phyloP scores from a whole-genome alignment of 2,888 invertebrate genomes.

The Bhutanitis thaidina region DNA sequence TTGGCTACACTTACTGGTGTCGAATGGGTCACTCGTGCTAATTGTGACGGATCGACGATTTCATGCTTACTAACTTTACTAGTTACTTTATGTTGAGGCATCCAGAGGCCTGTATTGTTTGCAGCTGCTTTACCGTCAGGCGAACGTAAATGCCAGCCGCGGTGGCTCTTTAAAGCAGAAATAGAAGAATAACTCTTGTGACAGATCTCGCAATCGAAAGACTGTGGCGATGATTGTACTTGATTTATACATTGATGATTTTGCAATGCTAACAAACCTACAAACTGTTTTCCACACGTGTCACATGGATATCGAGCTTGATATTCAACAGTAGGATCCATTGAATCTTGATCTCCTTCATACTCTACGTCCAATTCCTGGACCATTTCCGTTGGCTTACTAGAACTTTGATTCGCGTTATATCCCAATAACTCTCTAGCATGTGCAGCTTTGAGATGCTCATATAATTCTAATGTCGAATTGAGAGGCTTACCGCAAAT shows the following conservation, averaged over 20 bases:
- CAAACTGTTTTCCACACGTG: slow-evolving; percentile 77
- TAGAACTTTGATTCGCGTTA: slow-evolving; percentile 63
- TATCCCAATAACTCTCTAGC: slow-evolving; percentile 72
- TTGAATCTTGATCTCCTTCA: slow-evolving; percentile 57
- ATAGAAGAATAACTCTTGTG: slow-evolving; percentile 83
- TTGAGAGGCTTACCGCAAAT: slow-evolving; percentile 82
- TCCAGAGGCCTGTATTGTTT: slow-evolving; percentile 74
- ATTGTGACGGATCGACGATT: slow-evolving; percentile 55
- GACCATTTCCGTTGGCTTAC: slow-evolving; percentile 47
- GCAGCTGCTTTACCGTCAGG: slow-evolving; percentile 77
- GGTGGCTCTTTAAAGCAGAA: slow-evolving; percentile 82
- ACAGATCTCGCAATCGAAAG: slow-evolving; percentile 82
- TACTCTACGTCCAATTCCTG: slow-evolving; percentile 58
- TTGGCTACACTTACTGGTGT: slow-evolving; percentile 48
- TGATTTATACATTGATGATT: slow-evolving; percentile 77
- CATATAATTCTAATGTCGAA: slow-evolving; percentile 81
- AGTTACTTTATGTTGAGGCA: slow-evolving; percentile 76
- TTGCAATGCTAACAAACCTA: slow-evolving; percentile 72
- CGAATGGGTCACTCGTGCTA: slow-evolving; percentile 47
- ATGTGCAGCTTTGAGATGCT: slow-evolving; percentile 82
- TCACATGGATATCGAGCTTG: slow-evolving; percentile 77
- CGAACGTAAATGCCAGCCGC: slow-evolving; percentile 83
- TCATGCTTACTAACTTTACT: slow-evolving; percentile 75
- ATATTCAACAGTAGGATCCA: slow-evolving; percentile 63
- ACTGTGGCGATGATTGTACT: slow-evolving; percentile 51